phyloP scores from a whole-genome alignment of 1,140 invertebrate species.

The Adelges cooleyi region DNA sequence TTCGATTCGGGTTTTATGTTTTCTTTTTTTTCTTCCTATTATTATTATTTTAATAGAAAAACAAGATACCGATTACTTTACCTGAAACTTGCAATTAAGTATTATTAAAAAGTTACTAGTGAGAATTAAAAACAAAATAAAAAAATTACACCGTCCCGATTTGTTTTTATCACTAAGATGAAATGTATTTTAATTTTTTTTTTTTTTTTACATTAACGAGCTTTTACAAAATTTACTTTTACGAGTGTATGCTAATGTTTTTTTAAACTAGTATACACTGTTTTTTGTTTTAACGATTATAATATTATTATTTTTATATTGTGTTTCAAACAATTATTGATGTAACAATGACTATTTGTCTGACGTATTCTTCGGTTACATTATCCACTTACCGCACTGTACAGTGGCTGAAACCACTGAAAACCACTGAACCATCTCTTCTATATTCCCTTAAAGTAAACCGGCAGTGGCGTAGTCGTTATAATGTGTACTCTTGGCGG shows the following conservation, averaged over 20 bases:
- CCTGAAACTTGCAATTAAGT: not conserved
- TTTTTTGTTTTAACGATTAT: not conserved
- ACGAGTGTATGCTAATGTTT: not conserved
- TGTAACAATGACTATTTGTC: too few relatives aligned
- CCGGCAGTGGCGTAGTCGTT: too few relatives aligned
- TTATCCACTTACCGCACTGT: too few relatives aligned
- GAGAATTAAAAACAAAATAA: too few relatives aligned
- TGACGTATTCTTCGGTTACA: too few relatives aligned
- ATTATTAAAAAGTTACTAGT: conserved; percentile 6
- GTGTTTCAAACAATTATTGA: too few relatives aligned
- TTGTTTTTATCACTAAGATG: not conserved
- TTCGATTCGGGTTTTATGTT: too few relatives aligned
- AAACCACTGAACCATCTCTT: too few relatives aligned
- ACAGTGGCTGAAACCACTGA: too few relatives aligned
- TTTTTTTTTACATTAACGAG: conserved; percentile 3
- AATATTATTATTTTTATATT: not conserved
- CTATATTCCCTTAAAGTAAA: too few relatives aligned
- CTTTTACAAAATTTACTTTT: conserved; percentile 16
- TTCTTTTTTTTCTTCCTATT: too few relatives aligned
- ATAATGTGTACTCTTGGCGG: too few relatives aligned
- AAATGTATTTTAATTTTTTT: not conserved
- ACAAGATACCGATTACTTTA: not conserved
- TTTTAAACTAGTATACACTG: not conserved
- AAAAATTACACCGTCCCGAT: conserved; percentile 19
- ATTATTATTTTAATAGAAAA: not conserved